Conservation (phyloP, 2,113 vertebrate species). For the Dasyurus viverrinus region DNA sequence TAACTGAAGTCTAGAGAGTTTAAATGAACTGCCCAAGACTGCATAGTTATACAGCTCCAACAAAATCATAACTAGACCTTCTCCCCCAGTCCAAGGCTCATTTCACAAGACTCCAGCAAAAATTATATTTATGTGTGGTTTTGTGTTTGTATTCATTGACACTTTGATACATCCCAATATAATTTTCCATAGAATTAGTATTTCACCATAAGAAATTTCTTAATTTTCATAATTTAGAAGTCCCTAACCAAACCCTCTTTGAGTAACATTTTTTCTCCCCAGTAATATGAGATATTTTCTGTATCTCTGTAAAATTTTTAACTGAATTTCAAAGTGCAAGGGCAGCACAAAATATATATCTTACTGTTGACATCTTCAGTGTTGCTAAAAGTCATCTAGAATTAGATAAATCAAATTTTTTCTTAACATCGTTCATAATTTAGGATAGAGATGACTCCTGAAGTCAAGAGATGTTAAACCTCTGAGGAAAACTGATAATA, state of each 20-base stretch:
- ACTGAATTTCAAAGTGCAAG: not conserved
- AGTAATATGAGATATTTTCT: not conserved
- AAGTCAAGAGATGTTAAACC: constrained; percentile 1
- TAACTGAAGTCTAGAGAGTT: not conserved
- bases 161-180: not conserved
- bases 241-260: not conserved
- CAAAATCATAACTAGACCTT: not conserved
- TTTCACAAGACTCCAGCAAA: not conserved
- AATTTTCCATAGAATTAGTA: not conserved
- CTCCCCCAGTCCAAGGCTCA: not conserved
- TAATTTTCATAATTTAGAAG: not conserved
- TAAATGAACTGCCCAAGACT: not conserved
- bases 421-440: not conserved
- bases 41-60: not conserved
- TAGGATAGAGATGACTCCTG: constrained; percentile 14
- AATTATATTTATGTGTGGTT: not conserved
- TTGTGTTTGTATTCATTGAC: not conserved
- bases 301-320: not conserved
- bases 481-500: not conserved
- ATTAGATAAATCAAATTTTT: constrained; percentile 9
- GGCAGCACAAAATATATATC: not conserved
- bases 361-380: not conserved
- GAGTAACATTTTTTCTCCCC: not conserved
- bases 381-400: not conserved
- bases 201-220: not conserved